phyloP scores from a whole-genome alignment of 1,140 invertebrate species.

The Papilio dardanus region DNA sequence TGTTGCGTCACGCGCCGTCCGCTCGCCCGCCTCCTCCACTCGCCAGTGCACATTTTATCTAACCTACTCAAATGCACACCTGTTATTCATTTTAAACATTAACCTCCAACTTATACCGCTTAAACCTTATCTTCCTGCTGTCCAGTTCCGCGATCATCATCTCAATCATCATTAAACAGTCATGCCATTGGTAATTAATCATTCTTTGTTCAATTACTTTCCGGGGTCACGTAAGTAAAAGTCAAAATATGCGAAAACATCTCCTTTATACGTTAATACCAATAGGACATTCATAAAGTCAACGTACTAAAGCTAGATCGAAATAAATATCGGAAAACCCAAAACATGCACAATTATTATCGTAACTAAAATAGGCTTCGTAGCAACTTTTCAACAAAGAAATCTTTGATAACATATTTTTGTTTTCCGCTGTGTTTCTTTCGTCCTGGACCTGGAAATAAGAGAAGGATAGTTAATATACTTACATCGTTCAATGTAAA shows the following conservation, averaged over 20 bases:
- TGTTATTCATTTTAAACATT: slow-evolving; percentile 63
- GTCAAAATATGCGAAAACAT: slow-evolving; percentile 22
- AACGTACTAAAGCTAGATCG: neutral
- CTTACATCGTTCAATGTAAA: too few species aligned
- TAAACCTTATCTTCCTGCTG: slow-evolving; percentile 56
- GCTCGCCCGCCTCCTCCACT: slow-evolving; percentile 29
- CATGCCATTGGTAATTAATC: too few species aligned
- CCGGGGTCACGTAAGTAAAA: neutral
- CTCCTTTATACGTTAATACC: slow-evolving; percentile 4
- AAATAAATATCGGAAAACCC: neutral
- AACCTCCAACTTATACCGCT: slow-evolving; percentile 60
- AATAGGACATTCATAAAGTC: neutral
- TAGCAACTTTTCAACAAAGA: neutral
- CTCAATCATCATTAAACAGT: slow-evolving; percentile 32
- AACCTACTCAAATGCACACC: slow-evolving; percentile 58
- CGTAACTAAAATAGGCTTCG: neutral
- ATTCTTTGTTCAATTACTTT: neutral
- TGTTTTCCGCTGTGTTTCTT: too few species aligned
- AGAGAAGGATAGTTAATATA: too few species aligned
- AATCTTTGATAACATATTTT: too few species aligned
- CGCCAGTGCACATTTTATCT: slow-evolving; percentile 66
- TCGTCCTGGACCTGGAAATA: too few species aligned
- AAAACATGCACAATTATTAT: neutral
- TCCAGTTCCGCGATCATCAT: slow-evolving; percentile 50
- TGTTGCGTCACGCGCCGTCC: slow-evolving; percentile 63